These are phyloP conservation scores for Plemyria rubiginata DNA, from an alignment of 2,888 invertebrate species.

Conservation along the genomic window DNA sequence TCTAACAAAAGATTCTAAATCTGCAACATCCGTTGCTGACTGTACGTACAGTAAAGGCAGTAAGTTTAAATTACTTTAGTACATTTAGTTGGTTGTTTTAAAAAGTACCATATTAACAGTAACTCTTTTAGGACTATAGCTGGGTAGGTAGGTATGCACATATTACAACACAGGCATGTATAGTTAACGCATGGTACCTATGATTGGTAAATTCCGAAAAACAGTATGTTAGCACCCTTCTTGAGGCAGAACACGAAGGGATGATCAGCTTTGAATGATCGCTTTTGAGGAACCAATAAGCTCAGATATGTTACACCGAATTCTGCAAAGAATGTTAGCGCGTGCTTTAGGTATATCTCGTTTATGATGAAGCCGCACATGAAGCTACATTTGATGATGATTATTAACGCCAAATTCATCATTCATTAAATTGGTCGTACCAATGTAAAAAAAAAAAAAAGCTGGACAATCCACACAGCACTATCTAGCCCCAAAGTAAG, in stretches of 20 bases:
- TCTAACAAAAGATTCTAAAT: too few relatives aligned
- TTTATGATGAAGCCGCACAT: background rate
- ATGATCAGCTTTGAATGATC: slow-evolving; percentile 55
- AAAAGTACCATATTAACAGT: too few relatives aligned
- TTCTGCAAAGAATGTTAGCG: slow-evolving; percentile 26
- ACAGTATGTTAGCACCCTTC: slow-evolving; percentile 44
- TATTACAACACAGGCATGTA: too few relatives aligned
- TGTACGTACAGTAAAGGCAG: too few relatives aligned
- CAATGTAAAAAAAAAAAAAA: too few relatives aligned
- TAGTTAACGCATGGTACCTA: slow-evolving; percentile 41
- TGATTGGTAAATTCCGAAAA: slow-evolving; percentile 53
- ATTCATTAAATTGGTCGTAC: background rate
- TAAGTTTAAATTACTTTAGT: too few relatives aligned
- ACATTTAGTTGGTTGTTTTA: too few relatives aligned
- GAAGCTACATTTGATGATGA: background rate
- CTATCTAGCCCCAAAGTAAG: too few relatives aligned
- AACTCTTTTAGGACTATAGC: background rate
- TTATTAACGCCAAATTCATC: background rate
- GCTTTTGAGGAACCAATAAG: slow-evolving; percentile 27
- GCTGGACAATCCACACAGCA: too few relatives aligned
- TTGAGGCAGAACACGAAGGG: slow-evolving; percentile 57
- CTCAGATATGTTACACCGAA: slow-evolving; percentile 41
- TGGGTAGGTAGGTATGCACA: background rate
- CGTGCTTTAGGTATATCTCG: slow-evolving; percentile 6
- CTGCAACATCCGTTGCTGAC: too few relatives aligned